A percentile compares a stretch with the other conserved stretches of the same genome.
phyloP scores from a whole-genome alignment of 2,797 vertebrate genomes.

The Oceanodroma leucorhoa region DNA sequence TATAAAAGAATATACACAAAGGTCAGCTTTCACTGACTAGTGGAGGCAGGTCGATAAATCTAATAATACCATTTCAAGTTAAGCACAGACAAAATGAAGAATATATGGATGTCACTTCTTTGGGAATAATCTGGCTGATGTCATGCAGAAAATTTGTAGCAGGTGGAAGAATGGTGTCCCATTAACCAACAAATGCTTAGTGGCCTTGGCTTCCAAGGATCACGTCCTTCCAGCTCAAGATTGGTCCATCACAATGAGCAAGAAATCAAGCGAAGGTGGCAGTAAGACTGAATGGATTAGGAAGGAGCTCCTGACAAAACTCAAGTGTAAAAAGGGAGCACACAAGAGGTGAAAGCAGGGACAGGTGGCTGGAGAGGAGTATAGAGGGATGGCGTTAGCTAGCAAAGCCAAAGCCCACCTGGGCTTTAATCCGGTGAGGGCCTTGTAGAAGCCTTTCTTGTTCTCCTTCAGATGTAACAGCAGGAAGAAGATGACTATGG shows the following conservation, averaged over 20 bases:
- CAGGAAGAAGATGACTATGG: not conserved
- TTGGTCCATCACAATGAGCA: not conserved
- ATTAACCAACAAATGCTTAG: not conserved
- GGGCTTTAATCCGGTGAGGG: not conserved
- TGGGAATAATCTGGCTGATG: not conserved
- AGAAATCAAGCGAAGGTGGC: not conserved
- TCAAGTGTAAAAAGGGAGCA: not conserved
- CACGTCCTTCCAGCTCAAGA: not conserved
- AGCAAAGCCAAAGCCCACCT: not conserved
- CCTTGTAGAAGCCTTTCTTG: not conserved
- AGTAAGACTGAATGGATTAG: not conserved
- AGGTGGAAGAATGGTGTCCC: not conserved
- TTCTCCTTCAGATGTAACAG: not conserved
- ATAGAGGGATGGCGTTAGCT: not conserved
- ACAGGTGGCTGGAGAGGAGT: not conserved
- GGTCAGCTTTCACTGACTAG: not conserved
- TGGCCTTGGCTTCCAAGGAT: not conserved
- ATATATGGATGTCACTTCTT: not conserved
- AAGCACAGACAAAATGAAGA: not conserved
- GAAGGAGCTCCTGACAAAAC: not conserved
- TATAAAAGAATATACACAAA: not conserved
- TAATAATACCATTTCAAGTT: not conserved
- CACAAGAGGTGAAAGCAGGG: not conserved
- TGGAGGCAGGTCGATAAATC: not conserved
- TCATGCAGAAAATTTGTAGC: not conserved